These are phyloP conservation scores for Peromyscus attwateri DNA, from an alignment of 2,797 vertebrate genomes.

Conservation along the genomic window DNA sequence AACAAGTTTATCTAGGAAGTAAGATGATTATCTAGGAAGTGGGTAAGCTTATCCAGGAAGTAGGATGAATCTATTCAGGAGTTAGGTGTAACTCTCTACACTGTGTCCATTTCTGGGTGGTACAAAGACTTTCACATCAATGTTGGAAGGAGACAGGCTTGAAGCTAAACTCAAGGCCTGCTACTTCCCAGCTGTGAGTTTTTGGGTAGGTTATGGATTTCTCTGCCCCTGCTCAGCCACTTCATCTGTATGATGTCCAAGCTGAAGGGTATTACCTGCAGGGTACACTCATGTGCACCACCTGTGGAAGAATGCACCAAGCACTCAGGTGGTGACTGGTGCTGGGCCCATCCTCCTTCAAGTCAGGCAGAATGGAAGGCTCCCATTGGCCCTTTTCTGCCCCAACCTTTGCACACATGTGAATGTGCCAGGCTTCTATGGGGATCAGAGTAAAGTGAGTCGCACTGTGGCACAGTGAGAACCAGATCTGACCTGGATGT, in stretches of 20 bases:
- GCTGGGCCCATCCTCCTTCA: background rate
- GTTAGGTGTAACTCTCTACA: background rate
- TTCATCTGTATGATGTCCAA: background rate
- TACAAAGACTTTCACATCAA: background rate
- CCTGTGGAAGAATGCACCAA: background rate
- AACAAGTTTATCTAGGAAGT: background rate
- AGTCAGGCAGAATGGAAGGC: background rate
- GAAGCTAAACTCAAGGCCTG: background rate
- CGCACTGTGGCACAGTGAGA: background rate
- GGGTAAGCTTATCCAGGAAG: background rate
- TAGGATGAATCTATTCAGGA: background rate
- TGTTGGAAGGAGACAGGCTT: background rate
- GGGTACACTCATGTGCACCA: background rate
- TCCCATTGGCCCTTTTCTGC: background rate
- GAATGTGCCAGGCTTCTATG: background rate
- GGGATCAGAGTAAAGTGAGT: conserved; percentile 72
- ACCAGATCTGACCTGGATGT: background rate
- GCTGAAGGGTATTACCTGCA: background rate
- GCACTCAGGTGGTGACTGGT: background rate
- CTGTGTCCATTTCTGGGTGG: background rate
- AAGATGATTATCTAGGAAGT: background rate
- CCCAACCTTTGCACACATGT: background rate
- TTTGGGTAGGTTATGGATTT: background rate
- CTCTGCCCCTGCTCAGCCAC: background rate
- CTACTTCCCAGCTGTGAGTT: background rate